Conservation (phyloP, 2,888 invertebrate genomes). For the Leptinotarsa peninsularis region DNA sequence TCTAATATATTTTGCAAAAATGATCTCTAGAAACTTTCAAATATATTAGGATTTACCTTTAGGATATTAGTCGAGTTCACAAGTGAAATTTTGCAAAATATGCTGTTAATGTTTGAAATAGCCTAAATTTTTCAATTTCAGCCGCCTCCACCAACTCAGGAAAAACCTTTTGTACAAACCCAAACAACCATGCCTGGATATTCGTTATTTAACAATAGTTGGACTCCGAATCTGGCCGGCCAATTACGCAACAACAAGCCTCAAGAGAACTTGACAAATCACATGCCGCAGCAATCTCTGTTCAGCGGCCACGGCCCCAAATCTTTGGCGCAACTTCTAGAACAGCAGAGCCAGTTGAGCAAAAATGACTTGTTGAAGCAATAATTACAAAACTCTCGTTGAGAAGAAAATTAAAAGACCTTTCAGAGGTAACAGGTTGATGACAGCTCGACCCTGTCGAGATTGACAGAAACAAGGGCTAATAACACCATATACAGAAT, state of each 20-base stretch:
- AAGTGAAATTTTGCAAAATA: no score
- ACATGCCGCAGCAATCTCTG: conserved; percentile 71
- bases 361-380: conserved; percentile 48
- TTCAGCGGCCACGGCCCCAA: conserved; percentile 81
- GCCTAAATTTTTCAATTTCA: background rate
- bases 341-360: conserved; percentile 73
- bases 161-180: conserved; percentile 38
- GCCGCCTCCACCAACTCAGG: conserved; percentile 36
- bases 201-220: conserved; percentile 65
- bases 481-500: background rate
- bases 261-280: conserved; percentile 29
- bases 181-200: conserved; percentile 56
- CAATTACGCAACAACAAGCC: conserved; percentile 52
- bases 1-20: background rate
- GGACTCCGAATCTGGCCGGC: conserved; percentile 63
- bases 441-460: background rate
- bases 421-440: background rate
- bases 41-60: no score
- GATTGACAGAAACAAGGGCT: background rate
- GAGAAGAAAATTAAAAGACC: background rate
- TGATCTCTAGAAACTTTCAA: no score
- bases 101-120: background rate
- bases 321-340: conserved; percentile 81
- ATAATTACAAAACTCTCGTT: background rate
- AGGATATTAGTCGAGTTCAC: no score